These are phyloP conservation scores for Parauchenoglanis punctatus DNA, from an alignment of 2,797 vertebrate genomes.

Conservation along the genomic window DNA sequence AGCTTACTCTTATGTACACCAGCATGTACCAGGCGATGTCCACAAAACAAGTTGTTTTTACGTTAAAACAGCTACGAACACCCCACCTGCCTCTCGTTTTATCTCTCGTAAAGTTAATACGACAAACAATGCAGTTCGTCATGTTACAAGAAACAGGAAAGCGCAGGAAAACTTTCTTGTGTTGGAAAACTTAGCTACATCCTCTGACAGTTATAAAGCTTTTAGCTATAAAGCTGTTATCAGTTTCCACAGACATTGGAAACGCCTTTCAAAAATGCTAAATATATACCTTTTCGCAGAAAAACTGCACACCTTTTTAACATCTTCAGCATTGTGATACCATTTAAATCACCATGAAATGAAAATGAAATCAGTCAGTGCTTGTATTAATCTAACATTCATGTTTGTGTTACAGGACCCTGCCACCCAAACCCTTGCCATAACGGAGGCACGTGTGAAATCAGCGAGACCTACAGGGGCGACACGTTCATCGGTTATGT, in stretches of 20 bases:
- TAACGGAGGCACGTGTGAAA: slow-evolving; percentile 93
- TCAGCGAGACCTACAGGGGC: slow-evolving; percentile 92
- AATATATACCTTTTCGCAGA: background rate
- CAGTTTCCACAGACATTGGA: background rate
- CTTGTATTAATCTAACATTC: background rate
- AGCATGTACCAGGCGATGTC: background rate
- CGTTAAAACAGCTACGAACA: background rate
- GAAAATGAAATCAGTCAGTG: background rate
- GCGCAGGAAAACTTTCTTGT: background rate
- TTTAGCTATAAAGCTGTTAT: no score
- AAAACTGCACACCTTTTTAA: background rate
- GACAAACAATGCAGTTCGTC: background rate
- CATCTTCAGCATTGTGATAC: background rate
- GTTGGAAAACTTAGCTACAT: background rate
- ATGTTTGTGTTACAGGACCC: slow-evolving; percentile 78
- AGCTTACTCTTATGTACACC: background rate
- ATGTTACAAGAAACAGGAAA: background rate
- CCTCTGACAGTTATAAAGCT: background rate
- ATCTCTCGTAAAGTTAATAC: background rate
- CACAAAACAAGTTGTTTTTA: background rate
- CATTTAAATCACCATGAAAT: background rate
- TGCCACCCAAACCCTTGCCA: slow-evolving; percentile 96
- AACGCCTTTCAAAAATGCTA: background rate
- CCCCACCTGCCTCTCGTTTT: background rate
- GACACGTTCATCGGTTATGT: slow-evolving; percentile 97